Base-by-base conservation (phyloP, 92 coral and sea anemone species). In the Blastomussa wellsi region DNA sequence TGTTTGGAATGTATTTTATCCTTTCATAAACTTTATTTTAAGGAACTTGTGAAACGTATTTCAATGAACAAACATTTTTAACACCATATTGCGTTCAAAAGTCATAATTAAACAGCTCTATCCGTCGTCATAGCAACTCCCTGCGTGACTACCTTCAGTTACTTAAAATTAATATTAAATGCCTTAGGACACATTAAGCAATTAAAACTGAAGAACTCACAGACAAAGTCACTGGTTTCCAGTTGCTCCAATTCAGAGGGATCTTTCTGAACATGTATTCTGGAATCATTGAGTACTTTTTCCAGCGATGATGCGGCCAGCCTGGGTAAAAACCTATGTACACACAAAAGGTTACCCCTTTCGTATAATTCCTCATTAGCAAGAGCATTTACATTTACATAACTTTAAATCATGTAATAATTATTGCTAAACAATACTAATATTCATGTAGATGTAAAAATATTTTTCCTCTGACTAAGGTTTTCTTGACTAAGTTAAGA, bases 241-340 rank as follows among this genome's bases (percentile, higher is more conserved):
- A 29, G 29, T 66, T 44, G 51, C 49, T 77, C 44, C 59, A 47
- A 67, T 42, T 48, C 68, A 49, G 39, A 32, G 16, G 67, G 22
- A 20, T 78, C 82, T n/a, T 42, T 74, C 44, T 85, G 68, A 33
- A 74, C 57, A 17, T 64, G 88, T 85, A 96, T 94, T 24, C 87
- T 84, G 22, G 95, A 90, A 32, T 91, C 95, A 72, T 82, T 78
- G 26, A 96, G 81, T 51, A 89, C 92, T 68, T 91, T 92, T 59
- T 94, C 93, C 32, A 96, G 90, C 36, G 93, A 88, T 53, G 95
- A 88, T 3, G 85, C 87, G 28, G 98, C 98, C 29, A 96, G 91
- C 84, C 92, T 89, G 15, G 98, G 98, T 72, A 96, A 91, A 89
- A 96, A 96, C 36, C 98, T 96, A 85, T 35, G 26, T n/a, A 33